phyloP scores from a whole-genome alignment of 2,797 vertebrate genomes.

The Nannoperca obscura region DNA sequence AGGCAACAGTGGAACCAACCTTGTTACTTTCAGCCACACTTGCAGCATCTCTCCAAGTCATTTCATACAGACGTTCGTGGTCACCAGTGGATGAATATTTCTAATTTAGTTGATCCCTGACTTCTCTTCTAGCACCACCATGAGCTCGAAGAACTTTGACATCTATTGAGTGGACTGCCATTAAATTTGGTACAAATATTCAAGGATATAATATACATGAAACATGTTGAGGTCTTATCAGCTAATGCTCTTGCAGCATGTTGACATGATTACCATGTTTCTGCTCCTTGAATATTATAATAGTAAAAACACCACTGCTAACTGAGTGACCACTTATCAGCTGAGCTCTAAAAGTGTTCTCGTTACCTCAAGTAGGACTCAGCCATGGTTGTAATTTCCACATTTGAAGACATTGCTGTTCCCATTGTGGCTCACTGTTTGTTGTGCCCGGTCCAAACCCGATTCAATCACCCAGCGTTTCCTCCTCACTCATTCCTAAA shows the following conservation, averaged over 20 bases:
- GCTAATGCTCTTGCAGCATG: not conserved
- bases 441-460: too few species aligned
- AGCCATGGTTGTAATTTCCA: too few species aligned
- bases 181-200: not conserved
- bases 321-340: not conserved
- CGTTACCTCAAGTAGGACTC: not conserved
- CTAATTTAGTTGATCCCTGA: not conserved
- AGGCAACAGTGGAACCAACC: not conserved
- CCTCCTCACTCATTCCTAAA: constrained; percentile 7
- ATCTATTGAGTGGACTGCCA: not conserved
- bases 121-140: not conserved
- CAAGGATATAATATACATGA: not conserved
- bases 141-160: not conserved
- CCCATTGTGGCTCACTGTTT: not conserved
- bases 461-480: not conserved
- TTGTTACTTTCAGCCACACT: not conserved
- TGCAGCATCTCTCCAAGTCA: too few species aligned
- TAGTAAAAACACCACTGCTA: not conserved
- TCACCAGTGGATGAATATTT: not conserved
- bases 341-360: not conserved
- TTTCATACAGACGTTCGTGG: not conserved
- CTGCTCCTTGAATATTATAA: not conserved
- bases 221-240: not conserved
- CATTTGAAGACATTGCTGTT: too few species aligned
- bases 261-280: not conserved